Base-by-base conservation (phyloP, 2,113 vertebrate species). In the Noctilio leporinus region DNA sequence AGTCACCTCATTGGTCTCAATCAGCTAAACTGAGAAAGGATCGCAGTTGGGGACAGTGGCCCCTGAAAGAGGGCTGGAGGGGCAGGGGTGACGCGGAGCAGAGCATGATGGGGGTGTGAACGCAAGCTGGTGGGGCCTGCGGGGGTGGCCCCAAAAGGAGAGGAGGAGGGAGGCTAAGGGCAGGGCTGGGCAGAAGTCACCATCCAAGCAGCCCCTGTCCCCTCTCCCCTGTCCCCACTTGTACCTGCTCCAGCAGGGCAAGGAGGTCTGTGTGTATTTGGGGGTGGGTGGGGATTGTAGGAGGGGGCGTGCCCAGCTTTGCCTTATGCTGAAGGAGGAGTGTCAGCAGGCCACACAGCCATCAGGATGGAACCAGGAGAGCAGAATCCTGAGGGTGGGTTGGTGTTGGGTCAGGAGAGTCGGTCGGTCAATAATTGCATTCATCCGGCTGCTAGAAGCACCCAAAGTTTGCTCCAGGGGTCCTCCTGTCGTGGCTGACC, bases 281-380 rank as follows among this genome's bases (percentile, higher is more conserved):
- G n/a, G n/a, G n/a, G 26, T 30, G 0, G 12, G 62, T 6, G 22
- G 69, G 9, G 12, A n/a, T n/a, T 22, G 0, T 16, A n/a, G n/a
- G n/a, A n/a, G n/a, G 20, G 4, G 17, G 19, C 5, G 14, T 30
- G 16, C 11, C 24, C 59, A 35, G 20, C 73, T 83, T 53, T 35
- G 65, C 90, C 19, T n/a, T n/a, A 14, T 28, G 35, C 51, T 0
- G 2, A 62, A 15, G 20, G 26, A 43, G 35, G 47, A 11, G 30
- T 5, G 24, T 40, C 35, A 26, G 10, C 14, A 65, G 77, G 72
- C 62, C 53, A 28, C 0, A 0, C 0, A 0, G 45, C 38, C 20
- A 7, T 35, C 20, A 62, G 72, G 43, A 12, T 4, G 17, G 51
- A 69, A 12, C 62, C 15, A 7, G 69, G 22, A 62, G 10, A 51